phyloP scores from a whole-genome alignment of 2,113 vertebrate species.

The Notothenia rossii region DNA sequence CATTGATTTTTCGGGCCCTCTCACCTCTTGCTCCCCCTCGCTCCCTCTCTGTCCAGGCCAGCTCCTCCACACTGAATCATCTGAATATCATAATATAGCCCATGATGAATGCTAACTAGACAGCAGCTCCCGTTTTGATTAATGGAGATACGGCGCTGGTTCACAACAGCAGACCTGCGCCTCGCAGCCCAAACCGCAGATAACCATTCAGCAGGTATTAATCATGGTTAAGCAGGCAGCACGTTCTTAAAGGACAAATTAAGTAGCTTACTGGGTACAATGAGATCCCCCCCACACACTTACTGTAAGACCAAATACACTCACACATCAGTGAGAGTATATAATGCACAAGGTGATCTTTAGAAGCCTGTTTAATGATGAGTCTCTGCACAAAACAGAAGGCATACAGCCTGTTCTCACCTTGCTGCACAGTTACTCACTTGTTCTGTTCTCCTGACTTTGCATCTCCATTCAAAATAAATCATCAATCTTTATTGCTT shows the following conservation, averaged over 20 bases:
- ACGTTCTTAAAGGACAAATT: slow-evolving; percentile 53
- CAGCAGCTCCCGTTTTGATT: slow-evolving; percentile 75
- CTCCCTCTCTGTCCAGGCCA: slow-evolving; percentile 28
- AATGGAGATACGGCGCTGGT: slow-evolving; percentile 72
- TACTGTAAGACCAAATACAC: background rate
- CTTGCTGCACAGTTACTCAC: background rate
- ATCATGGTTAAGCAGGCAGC: slow-evolving; percentile 72
- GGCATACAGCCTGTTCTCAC: background rate
- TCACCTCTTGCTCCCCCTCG: slow-evolving; percentile 7
- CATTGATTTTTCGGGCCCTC: slow-evolving; percentile 69
- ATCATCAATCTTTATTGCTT: slow-evolving; percentile 26
- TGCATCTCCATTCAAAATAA: slow-evolving; percentile 24
- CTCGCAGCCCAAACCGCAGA: slow-evolving; percentile 60
- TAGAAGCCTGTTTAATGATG: slow-evolving; percentile 40
- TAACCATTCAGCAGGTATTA: slow-evolving; percentile 72
- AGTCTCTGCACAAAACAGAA: slow-evolving; percentile 9
- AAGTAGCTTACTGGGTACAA: slow-evolving; percentile 60
- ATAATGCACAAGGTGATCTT: slow-evolving; percentile 45
- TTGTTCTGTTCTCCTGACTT: slow-evolving; percentile 30
- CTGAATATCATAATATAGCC: slow-evolving; percentile 75
- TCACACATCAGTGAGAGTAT: background rate
- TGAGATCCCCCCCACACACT: slow-evolving; percentile 22
- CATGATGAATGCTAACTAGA: slow-evolving; percentile 81
- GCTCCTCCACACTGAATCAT: slow-evolving; percentile 65
- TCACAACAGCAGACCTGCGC: slow-evolving; percentile 59